Evolutionary conservation across 2,113 vertebrate genomes (phyloP), one percentile per base, ranked within the genome.

Genomic region (Lonchura striata): DNA sequence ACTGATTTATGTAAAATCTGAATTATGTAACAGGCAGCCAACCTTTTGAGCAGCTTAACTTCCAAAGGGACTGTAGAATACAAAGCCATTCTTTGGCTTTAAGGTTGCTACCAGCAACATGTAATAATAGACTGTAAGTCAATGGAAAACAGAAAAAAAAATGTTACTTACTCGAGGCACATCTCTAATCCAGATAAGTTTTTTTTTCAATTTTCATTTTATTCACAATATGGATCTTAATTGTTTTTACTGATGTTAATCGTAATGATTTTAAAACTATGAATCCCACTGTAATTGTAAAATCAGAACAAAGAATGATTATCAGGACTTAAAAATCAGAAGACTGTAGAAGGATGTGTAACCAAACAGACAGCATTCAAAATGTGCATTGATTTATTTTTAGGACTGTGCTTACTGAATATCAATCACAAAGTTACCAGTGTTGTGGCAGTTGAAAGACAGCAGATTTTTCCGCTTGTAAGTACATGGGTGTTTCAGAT

Each of bases 21-120:
- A 96, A 85, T 91, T 93, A 64, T 57, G 12, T 50, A 94, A 84
- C 61, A 69, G 49, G 11, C 81, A 82, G 49, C 6, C 66, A 77
- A 76, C 46, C 50, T 92, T 92, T 74, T 90, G 81, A 88, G 68
- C 6, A 77, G 82, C 78, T 96, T 93, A 94, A 80, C 54, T 91
- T 91, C 59, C 84, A 88, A 80, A 85, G 21, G 47, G 75, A 94
- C 66, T 86, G 59, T 66, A 27, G 71, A 85, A 44, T 65, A 93
- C 54, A 94, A 90, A 95, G 71, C 63, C 84, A 86, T 94, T 94
- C 90, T 91, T 93, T 86, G 75, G 52, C 75, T 93, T 95, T 69
- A 93, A 95, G 66, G 92, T 96, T 96, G 93, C 91, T 92, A 90
- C 50, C 90, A 97, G 90, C 84, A 95, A 95, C 82, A 78, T 80